Conservation (phyloP, 2,113 vertebrate genomes). For the Microcebus lehilahytsara region DNA sequence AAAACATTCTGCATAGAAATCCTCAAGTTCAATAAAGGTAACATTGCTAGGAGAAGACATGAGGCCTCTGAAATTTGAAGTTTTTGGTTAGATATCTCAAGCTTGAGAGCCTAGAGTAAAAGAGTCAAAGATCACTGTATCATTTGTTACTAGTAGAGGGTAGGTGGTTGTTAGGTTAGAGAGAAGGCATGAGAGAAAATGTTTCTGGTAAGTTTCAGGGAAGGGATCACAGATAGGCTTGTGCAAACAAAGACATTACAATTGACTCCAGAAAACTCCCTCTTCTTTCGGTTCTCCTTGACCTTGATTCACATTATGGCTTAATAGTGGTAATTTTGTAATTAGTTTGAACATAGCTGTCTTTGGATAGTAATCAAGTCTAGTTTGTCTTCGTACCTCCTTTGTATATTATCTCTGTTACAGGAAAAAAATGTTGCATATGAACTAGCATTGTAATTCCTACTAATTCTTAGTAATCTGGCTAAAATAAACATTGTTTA, state of each 20-base stretch:
- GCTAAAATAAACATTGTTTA: constrained; percentile 24
- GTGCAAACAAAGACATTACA: not conserved
- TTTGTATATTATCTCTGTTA: not conserved
- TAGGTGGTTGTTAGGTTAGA: not conserved
- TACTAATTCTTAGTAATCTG: not conserved
- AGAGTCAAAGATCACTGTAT: not conserved
- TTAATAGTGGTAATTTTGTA: not conserved
- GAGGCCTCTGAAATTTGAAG: not conserved
- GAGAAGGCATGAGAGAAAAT: not conserved
- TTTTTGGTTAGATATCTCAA: not conserved
- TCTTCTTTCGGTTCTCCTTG: not conserved
- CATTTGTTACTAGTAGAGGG: not conserved
- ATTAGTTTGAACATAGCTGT: not conserved
- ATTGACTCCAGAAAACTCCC: not conserved
- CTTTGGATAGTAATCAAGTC: not conserved
- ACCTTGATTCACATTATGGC: not conserved
- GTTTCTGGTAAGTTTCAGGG: not conserved
- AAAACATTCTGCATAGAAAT: not conserved
- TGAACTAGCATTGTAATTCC: not conserved
- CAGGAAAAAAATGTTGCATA: not conserved
- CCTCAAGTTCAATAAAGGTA: not conserved
- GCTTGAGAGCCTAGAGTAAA: not conserved
- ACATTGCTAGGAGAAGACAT: not conserved
- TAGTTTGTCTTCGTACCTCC: not conserved
- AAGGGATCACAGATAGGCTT: not conserved